phyloP scores from a whole-genome alignment of 1,140 invertebrate genomes.

The Tribolium castaneum region DNA sequence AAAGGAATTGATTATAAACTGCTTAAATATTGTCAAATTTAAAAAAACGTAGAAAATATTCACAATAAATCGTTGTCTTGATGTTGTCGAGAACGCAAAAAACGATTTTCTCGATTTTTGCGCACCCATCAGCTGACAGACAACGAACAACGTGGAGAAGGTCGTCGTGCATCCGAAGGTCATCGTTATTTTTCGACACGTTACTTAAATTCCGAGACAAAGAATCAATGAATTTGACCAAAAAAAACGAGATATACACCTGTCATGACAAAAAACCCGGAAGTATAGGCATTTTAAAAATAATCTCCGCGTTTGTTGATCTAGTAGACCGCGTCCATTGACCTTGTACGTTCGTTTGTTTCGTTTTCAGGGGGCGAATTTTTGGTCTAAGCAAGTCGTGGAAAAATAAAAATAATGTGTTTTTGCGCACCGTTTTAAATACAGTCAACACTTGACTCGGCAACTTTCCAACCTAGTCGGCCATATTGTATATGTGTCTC shows the following conservation, averaged over 20 bases:
- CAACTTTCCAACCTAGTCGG: constrained; percentile 35
- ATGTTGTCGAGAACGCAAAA: not conserved
- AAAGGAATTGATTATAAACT: no score
- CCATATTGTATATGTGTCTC: constrained; percentile 18
- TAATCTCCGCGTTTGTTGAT: no score
- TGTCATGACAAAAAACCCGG: no score
- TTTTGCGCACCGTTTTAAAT: constrained; percentile 5
- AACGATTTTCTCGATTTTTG: not conserved
- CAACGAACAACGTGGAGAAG: not conserved
- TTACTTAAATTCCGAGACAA: no score
- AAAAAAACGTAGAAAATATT: no score
- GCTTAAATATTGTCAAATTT: no score
- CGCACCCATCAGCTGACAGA: constrained; percentile 8
- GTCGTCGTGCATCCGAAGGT: not conserved
- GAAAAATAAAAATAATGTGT: not conserved
- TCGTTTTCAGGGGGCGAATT: not conserved
- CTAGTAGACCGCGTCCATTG: no score
- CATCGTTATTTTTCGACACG: no score
- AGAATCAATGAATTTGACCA: no score
- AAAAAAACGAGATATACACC: not conserved
- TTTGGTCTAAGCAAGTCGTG: not conserved
- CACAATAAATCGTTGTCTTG: no score
- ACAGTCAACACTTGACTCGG: constrained; percentile 21
- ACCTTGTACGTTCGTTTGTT: no score
- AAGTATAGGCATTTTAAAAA: no score